Conservation (phyloP, 2,888 invertebrate species). For the Operophtera brumata region DNA sequence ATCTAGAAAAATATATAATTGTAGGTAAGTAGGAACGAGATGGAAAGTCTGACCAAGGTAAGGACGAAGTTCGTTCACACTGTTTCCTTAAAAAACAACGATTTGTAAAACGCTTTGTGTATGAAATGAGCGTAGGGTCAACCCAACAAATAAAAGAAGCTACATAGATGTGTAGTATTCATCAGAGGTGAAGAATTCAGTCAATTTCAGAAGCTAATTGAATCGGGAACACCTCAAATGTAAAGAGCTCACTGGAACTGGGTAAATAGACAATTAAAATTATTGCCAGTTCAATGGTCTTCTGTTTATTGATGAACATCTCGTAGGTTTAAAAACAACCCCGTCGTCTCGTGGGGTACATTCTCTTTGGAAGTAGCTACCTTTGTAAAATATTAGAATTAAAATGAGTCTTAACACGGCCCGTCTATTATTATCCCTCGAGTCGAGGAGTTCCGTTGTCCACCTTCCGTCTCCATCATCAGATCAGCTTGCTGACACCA, state of each 20-base stretch:
- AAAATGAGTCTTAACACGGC: no score
- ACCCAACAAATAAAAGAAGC: conserved; percentile 27
- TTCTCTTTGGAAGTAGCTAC: no score
- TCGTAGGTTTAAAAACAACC: neutral
- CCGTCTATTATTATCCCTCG: no score
- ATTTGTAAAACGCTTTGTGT: neutral
- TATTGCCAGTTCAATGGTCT: conserved; percentile 28
- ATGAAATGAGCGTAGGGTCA: conserved; percentile 8
- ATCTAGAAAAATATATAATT: no score
- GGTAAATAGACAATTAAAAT: conserved; percentile 15
- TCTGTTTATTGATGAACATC: conserved; percentile 25
- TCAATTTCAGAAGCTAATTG: conserved; percentile 6
- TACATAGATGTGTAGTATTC: conserved; percentile 7
- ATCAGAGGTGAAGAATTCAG: conserved; percentile 15
- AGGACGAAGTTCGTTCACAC: no score
- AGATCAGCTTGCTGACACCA: no score
- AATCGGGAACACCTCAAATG: conserved; percentile 22
- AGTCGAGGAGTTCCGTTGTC: no score
- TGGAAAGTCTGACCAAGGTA: no score
- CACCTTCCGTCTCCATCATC: no score
- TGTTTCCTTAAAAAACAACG: neutral
- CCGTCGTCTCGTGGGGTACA: no score
- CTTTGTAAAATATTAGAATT: no score
- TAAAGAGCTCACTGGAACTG: conserved; percentile 22
- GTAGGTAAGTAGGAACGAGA: no score